phyloP scores from a whole-genome alignment of 2,888 invertebrate genomes.

The Diarsia dahlii region DNA sequence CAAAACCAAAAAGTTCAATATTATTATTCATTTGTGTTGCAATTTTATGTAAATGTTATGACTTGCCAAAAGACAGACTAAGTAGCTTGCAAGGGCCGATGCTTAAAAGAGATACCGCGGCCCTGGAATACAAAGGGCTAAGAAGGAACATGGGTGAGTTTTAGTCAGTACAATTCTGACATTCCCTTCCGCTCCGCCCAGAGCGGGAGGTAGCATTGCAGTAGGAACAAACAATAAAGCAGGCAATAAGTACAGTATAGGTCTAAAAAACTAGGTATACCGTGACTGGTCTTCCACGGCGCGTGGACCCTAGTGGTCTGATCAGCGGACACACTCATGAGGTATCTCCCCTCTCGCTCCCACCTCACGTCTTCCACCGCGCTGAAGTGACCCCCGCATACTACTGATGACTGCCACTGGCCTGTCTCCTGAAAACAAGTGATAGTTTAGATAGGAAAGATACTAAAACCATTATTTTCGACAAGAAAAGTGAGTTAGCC shows the following conservation, averaged over 20 bases:
- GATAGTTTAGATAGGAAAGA: neutral
- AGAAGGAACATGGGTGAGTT: too few relatives aligned
- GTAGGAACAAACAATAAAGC: neutral
- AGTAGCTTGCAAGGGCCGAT: too few relatives aligned
- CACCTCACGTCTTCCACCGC: slow-evolving; percentile 96
- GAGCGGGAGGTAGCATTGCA: too few relatives aligned
- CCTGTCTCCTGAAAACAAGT: slow-evolving; percentile 72
- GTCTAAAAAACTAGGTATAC: neutral
- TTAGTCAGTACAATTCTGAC: too few relatives aligned
- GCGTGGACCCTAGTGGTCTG: slow-evolving; percentile 98
- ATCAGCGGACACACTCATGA: slow-evolving; percentile 95
- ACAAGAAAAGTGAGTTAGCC: neutral
- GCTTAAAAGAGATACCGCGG: too few relatives aligned
- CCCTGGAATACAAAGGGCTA: too few relatives aligned
- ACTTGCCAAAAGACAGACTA: too few relatives aligned
- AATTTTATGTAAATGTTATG: too few relatives aligned
- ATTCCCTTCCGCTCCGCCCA: too few relatives aligned
- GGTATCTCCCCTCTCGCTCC: slow-evolving; percentile 94
- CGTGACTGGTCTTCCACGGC: slow-evolving; percentile 92
- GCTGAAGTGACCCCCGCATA: slow-evolving; percentile 95
- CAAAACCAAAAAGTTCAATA: too few relatives aligned
- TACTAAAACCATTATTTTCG: too few relatives aligned
- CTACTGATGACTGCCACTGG: slow-evolving; percentile 92
- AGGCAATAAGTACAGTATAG: neutral
- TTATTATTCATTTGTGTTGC: too few relatives aligned